A percentile compares a stretch with the other conserved stretches of the same genome.
Evolutionary conservation across 1,140 invertebrate genomes (phyloP).

Genomic region (Bombus haemorrhoidalis): DNA sequence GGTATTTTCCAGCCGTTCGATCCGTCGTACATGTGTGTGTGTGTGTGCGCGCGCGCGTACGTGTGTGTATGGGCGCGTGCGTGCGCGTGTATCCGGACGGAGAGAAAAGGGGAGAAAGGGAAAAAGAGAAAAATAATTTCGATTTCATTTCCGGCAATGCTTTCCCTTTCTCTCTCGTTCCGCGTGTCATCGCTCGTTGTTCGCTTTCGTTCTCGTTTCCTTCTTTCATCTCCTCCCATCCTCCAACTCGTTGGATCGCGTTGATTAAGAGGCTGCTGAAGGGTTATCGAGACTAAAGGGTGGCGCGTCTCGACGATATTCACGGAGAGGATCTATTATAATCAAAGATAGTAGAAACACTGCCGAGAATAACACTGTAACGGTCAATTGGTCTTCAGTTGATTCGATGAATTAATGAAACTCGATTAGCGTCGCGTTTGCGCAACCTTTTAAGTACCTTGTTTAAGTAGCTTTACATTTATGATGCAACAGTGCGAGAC

Average conservation of each 20-base stretch:
- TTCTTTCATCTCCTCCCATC: neutral
- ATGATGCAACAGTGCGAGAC: no score
- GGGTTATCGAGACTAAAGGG: slow-evolving; percentile 5
- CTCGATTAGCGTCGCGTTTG: neutral
- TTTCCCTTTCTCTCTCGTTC: neutral
- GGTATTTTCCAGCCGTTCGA: neutral
- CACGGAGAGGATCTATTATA: neutral
- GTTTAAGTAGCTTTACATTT: no score
- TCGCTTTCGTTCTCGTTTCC: slow-evolving; percentile 17
- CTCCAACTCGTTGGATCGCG: neutral
- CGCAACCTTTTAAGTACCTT: neutral
- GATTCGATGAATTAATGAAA: neutral
- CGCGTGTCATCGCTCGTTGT: neutral
- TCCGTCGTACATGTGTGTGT: no score
- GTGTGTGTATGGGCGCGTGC: neutral
- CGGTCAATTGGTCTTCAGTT: neutral
- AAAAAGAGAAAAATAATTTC: slow-evolving; percentile 37
- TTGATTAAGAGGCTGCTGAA: slow-evolving; percentile 23
- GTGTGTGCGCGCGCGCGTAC: neutral
- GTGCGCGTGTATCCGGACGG: neutral
- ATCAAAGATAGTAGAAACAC: neutral
- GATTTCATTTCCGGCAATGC: slow-evolving; percentile 29
- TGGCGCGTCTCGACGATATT: neutral
- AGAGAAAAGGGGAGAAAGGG: neutral
- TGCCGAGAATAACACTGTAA: neutral